These are phyloP conservation scores for Pseudomyrmex concolor DNA, from an alignment of 1,140 invertebrate genomes.

Conservation along the genomic window DNA sequence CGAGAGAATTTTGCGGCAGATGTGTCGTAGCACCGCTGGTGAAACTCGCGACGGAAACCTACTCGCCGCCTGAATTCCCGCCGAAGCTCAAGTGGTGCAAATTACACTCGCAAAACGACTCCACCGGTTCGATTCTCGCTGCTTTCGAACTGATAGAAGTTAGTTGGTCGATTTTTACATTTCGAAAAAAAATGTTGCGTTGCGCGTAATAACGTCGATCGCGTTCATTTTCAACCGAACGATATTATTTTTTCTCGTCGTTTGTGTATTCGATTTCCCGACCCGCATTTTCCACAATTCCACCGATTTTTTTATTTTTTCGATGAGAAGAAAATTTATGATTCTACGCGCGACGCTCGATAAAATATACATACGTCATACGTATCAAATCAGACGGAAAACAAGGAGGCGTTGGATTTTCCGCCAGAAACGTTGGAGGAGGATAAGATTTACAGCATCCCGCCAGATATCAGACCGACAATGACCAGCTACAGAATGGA, in stretches of 20 bases:
- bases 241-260: too few relatives aligned
- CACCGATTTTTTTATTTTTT: not conserved
- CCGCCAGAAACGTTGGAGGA: conserved; percentile 69
- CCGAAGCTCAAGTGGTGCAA: conserved; percentile 86
- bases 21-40: conserved; percentile 83
- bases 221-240: too few relatives aligned
- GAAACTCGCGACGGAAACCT: conserved; percentile 83
- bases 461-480: conserved; percentile 84
- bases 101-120: conserved; percentile 82
- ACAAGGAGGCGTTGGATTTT: conserved; percentile 73
- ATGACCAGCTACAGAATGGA: conserved; percentile 84
- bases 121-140: conserved; percentile 85
- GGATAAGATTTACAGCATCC: conserved; percentile 81
- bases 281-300: not conserved
- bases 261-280: conserved; percentile 1
- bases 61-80: conserved; percentile 83
- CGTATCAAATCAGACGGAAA: conserved; percentile 67
- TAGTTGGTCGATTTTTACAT: conserved; percentile 45
- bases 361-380: not conserved
- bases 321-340: not conserved
- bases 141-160: conserved; percentile 87
- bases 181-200: not conserved
- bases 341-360: not conserved
- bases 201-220: not conserved
- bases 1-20: conserved; percentile 86